Conservation (phyloP, 2,797 vertebrate species). For the Myripristis murdjan region DNA sequence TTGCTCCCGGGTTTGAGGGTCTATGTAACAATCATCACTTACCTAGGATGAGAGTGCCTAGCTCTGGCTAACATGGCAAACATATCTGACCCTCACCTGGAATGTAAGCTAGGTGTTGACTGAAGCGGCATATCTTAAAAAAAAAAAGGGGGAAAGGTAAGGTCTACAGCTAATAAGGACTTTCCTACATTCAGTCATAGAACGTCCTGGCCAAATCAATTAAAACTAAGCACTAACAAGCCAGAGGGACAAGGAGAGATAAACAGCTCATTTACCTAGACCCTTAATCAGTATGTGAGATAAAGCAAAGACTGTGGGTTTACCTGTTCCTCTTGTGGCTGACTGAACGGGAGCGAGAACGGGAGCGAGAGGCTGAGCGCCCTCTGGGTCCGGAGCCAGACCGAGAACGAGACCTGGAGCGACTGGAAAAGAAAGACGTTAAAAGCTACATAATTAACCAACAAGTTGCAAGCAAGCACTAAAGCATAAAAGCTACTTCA, state of each 20-base stretch:
- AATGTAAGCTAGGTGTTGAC: slow-evolving; percentile 26
- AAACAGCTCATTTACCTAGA: slow-evolving; percentile 14
- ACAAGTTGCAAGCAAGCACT: background rate
- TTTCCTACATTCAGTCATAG: slow-evolving; percentile 10
- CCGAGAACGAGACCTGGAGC: slow-evolving; percentile 82
- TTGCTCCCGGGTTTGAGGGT: slow-evolving; percentile 24
- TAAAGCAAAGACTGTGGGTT: slow-evolving; percentile 30
- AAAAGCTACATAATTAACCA: background rate
- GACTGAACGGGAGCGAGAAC: slow-evolving; percentile 82
- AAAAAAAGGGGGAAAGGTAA: slow-evolving; percentile 12
- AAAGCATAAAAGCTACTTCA: no score
- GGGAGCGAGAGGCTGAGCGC: slow-evolving; percentile 82
- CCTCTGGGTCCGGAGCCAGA: slow-evolving; percentile 80
- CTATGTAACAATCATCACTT: slow-evolving; percentile 39
- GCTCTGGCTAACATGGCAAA: slow-evolving; percentile 46
- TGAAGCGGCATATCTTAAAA: slow-evolving; percentile 25
- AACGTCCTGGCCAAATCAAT: slow-evolving; percentile 21
- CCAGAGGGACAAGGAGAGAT: slow-evolving; percentile 21
- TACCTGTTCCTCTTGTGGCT: slow-evolving; percentile 88
- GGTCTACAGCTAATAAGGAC: slow-evolving; percentile 29
- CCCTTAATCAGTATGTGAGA: slow-evolving; percentile 19
- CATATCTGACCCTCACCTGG: slow-evolving; percentile 53
- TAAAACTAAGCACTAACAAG: slow-evolving; percentile 50
- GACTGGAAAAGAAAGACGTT: slow-evolving; percentile 58
- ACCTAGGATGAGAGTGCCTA: slow-evolving; percentile 49